Evolutionary conservation across 2,797 vertebrate genomes (phyloP), one percentile per base, ranked within the genome.

Genomic region (Sebastes diploproa): DNA sequence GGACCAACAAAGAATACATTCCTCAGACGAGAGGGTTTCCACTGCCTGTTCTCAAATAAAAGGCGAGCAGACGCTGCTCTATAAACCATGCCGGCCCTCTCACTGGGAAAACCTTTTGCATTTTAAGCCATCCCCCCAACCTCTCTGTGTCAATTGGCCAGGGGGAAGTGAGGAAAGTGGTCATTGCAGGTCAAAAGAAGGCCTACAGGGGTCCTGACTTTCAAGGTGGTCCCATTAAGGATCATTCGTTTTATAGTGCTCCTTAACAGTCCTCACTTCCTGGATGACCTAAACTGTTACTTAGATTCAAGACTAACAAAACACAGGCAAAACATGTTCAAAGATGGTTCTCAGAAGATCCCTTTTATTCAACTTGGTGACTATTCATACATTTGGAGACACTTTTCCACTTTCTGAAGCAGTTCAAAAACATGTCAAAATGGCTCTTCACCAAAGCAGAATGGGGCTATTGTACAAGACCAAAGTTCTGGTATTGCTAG

Each of bases 221-320:
- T 74, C 76, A 73, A 86, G 93, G 92, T 94, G 93, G 93, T 94
- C 93, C 90, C 85, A 91, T 91, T 91, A 91, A 81, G 68, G 59
- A 81, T 82, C 79, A 91, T 91, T 91, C 80, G 78, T 89, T 94
- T 94, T 90, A 95, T 83, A 73, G 86, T 80, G 67, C 65, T 81
- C 80, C 81, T 85, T 88, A 84, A 89, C 60, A 88, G 71, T 56
- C 58, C 81, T 82, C 75, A 78, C 86, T 92, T 92, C 78, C 78
- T 81, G 80, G 70, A 82, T 85, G 81, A 90, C 88, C 88, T 74
- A 34, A 87, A 84, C 72, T 88, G 81, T 67, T 70, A 38, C 22
- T 62, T 50, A 58, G 83, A 87, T 78, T 83, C 25, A 83, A 67
- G 66, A 75, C 60, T 36, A 66, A 82, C 60, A 78, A 62, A 62